Base-by-base conservation (phyloP, 2,113 vertebrate species). In the Willisornis vidua region DNA sequence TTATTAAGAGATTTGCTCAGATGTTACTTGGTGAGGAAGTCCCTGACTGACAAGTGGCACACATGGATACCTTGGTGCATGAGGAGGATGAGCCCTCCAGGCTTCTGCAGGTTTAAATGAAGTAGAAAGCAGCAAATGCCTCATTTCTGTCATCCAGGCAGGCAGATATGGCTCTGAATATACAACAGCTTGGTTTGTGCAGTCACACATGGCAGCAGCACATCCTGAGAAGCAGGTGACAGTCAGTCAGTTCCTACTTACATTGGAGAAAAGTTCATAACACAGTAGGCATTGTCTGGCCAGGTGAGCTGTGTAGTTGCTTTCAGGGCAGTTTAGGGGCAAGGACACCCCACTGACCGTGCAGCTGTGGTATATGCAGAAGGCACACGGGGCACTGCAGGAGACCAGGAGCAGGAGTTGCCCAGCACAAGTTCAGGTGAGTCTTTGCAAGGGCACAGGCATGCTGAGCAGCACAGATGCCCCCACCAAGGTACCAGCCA, bases 121-220 rank as follows among this genome's bases (percentile, higher is more conserved):
- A 78, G 41, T 33, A 81, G 73, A 87, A 70, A 90, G n/a, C n/a
- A 78, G 59, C 10, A 71, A 95, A 84, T 48, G 19, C 52, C 85
- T 83, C 0, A 45, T 87, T 90, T 80, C 68, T 83, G 43, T 63
- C 67, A 55, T 52, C 83, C 75, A 39, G 35, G 35, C 6, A 2
- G 48, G 48, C 63, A 67, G 43, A 35, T 39, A 12, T 0, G 19
- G 55, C 45, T 62, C 65, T 52, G 67, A 91, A 77, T 51, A 49
- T 58, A 25, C 89, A 67, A 45, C 23, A 54, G 29, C 77, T 55
- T 59, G 26, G 35, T 28, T 74, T 0, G 0, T 49, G 45, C 70
- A 78, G 55, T 33, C 49, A 46, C 1, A 0, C 18, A 39, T 1
- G 0, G 0, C 62, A 63, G 58, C 48, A 71, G 73, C 68, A 19